These are phyloP conservation scores for Heliconius cydno DNA, from an alignment of 2,888 invertebrate genomes.

Conservation along the genomic window DNA sequence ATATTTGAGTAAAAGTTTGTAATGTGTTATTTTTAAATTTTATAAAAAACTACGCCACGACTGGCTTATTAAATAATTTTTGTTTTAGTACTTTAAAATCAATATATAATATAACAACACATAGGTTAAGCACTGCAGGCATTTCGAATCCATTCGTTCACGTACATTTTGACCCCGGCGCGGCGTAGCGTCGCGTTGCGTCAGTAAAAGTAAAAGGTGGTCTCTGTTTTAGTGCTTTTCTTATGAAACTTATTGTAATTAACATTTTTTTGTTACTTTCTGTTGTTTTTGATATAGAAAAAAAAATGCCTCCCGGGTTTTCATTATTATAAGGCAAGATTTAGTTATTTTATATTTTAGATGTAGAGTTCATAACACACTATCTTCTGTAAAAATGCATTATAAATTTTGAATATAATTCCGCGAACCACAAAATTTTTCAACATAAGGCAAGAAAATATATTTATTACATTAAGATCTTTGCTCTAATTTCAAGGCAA, in stretches of 20 bases:
- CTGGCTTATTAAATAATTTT: no score
- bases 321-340: no score
- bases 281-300: neutral
- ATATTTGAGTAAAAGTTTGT: no score
- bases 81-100: neutral
- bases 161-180: slow-evolving; percentile 63
- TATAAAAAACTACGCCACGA: no score
- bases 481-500: no score
- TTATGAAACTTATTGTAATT: slow-evolving; percentile 11
- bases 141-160: slow-evolving; percentile 56
- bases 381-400: neutral
- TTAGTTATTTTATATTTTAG: neutral
- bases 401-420: neutral
- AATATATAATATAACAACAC: slow-evolving; percentile 6
- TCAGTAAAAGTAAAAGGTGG: slow-evolving; percentile 65
- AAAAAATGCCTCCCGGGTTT: neutral
- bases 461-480: no score
- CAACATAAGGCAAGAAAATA: no score
- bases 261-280: neutral
- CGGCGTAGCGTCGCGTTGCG: slow-evolving; percentile 39
- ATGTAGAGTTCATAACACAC: no score
- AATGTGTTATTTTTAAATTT: no score
- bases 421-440: no score
- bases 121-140: slow-evolving; percentile 26
- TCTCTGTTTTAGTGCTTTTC: slow-evolving; percentile 24